A percentile compares a stretch with the other conserved stretches of the same genome.
Conservation (phyloP, 2,888 invertebrate species). For the Sinotaia quadrata region DNA sequence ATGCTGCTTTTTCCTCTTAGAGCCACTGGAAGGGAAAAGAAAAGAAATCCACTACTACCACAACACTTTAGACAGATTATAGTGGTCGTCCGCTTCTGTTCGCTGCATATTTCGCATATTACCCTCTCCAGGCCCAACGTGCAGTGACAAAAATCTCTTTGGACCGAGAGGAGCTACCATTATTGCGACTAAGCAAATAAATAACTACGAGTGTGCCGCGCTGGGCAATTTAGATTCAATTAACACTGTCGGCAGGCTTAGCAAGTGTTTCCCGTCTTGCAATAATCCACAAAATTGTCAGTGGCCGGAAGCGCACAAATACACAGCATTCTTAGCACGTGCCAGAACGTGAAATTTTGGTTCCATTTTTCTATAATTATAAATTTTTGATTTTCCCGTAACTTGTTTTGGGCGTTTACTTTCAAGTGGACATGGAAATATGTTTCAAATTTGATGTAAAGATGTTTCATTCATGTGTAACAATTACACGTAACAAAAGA, state of each 20-base stretch:
- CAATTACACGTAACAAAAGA: no score
- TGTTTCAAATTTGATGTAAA: no score
- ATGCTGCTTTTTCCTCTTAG: neutral
- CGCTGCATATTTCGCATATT: neutral
- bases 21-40: neutral
- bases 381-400: no score
- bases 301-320: no score
- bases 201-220: slow-evolving; percentile 1
- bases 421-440: no score
- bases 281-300: no score
- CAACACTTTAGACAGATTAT: slow-evolving; percentile 14
- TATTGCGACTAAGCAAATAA: slow-evolving; percentile 10
- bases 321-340: no score
- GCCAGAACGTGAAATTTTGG: no score
- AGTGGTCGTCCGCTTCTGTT: neutral
- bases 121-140: slow-evolving; percentile 5
- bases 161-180: neutral
- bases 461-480: no score
- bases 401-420: no score
- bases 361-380: no score
- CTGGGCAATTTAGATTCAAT: neutral
- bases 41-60: slow-evolving; percentile 13
- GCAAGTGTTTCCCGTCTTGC: neutral
- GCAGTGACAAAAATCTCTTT: neutral
- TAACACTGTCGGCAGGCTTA: neutral